Evolutionary conservation across 2,113 vertebrate species (phyloP), one percentile per base, ranked within the genome.

Genomic region (Caranx ignobilis): DNA sequence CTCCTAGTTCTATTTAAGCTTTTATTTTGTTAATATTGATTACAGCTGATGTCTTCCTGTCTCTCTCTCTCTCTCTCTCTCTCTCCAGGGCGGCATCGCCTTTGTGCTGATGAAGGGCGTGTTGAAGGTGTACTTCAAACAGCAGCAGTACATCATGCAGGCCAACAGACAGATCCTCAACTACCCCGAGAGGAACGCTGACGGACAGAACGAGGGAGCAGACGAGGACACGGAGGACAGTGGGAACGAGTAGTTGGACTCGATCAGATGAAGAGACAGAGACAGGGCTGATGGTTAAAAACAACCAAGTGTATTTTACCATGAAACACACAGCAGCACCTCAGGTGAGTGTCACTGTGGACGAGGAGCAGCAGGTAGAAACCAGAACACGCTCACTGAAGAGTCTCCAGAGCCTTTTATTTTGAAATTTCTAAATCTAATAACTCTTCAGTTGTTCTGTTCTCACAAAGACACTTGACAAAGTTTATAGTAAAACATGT

Each of bases 121-220:
- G 0, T 11, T 96, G 35, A 95, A 96, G 81, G 92, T 96, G 34
- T 95, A 96, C 55, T 95, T 95, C 84, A 95, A 93, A 60, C 94
- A 95, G 82, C 94, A 96, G 89, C 94, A 95, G 84, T 94, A 85
- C 77, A 62, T 94, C 70, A 90, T 92, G 39, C 95, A 95, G 65
- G 89, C 93, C 57, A 93, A 92, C 82, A 86, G 94, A 1, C 89
- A 88, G 21, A 95, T 96, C 85, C 92, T 95, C 2, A 92, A 95
- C 92, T 95, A 93, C 69, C 90, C 90, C 0, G 89, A 94, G 31
- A 76, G 67, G 1, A 71, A 47, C 2, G 26, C 11, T 26, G 79
- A 71, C 1, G 70, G 41, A 45, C 77, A 41, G 63, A 60, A 0
- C 0, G 81, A 68, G 0, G 50, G 4, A 0, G 83, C n/a, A 4